Evolutionary conservation across 2,113 vertebrate species (phyloP).

Genomic region (Numenius arquata): DNA sequence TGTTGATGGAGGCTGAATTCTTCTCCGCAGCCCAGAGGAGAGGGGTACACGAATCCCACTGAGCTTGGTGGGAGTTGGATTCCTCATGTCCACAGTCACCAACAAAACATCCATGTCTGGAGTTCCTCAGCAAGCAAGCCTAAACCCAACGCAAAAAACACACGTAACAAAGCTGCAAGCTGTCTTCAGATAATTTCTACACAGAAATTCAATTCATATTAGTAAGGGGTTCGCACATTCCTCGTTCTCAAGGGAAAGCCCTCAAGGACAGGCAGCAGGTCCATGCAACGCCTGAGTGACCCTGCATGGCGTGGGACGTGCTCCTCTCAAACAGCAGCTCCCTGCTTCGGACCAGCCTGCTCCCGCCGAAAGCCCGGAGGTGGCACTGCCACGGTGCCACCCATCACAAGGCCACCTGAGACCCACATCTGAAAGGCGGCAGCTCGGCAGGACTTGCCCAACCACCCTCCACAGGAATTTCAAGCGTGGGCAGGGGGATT

Average conservation of each 20-base stretch:
- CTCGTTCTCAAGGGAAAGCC: neutral
- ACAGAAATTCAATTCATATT: neutral
- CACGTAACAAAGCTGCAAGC: neutral
- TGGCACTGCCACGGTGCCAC: neutral
- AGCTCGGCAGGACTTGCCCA: neutral
- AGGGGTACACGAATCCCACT: neutral
- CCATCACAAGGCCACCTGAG: neutral
- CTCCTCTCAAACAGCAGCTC: neutral
- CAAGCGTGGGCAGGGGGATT: neutral
- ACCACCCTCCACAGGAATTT: fast-evolving
- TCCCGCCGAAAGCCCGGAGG: neutral
- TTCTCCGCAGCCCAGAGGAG: neutral
- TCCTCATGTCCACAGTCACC: neutral
- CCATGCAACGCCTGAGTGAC: neutral
- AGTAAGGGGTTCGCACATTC: neutral
- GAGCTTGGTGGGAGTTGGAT: neutral
- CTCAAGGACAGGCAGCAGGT: neutral
- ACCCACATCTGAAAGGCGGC: fast-evolving
- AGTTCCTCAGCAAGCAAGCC: neutral
- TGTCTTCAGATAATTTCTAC: neutral
- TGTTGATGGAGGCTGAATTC: neutral
- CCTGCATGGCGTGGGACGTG: neutral
- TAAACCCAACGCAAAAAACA: neutral
- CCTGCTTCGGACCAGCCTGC: neutral
- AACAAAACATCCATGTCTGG: neutral